Conservation (phyloP, 2,888 invertebrate genomes). For the Agrochola macilenta region DNA sequence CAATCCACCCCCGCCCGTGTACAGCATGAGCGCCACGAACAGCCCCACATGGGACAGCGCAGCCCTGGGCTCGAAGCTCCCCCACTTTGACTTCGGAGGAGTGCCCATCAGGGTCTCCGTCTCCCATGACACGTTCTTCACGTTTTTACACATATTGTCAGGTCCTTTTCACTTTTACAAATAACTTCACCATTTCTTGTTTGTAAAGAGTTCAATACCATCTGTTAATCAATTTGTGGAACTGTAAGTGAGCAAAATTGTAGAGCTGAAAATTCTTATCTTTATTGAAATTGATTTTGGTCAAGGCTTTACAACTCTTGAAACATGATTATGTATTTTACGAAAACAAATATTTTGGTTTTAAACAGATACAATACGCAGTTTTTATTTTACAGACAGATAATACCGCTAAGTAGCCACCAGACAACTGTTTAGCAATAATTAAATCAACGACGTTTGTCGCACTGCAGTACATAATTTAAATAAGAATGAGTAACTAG, state of each 20-base stretch:
- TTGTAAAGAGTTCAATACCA: conserved; percentile 29
- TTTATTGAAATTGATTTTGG: background rate
- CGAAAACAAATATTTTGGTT: background rate
- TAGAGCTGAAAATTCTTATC: background rate
- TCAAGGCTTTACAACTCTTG: background rate
- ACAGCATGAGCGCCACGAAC: conserved; percentile 93
- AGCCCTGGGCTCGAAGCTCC: conserved; percentile 91
- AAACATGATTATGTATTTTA: background rate
- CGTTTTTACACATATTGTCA: conserved; percentile 84
- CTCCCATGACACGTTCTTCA: conserved; percentile 87
- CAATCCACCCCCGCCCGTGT: conserved; percentile 95
- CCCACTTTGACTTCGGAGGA: conserved; percentile 85
- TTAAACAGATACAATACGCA: background rate
- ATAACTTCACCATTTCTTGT: conserved; percentile 62
- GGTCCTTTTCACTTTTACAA: conserved; percentile 66
- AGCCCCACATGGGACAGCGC: conserved; percentile 94
- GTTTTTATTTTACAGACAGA: background rate
- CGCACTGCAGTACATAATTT: conserved; percentile 43
- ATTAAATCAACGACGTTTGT: background rate
- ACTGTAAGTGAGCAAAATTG: conserved; percentile 38
- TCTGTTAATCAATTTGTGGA: conserved; percentile 36
- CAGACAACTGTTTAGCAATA: background rate
- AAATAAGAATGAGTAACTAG: conserved; percentile 18
- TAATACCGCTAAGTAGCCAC: too few species aligned
- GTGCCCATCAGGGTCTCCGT: conserved; percentile 88